phyloP scores from a whole-genome alignment of 1,140 invertebrate species.

The Triops longicaudatus region DNA sequence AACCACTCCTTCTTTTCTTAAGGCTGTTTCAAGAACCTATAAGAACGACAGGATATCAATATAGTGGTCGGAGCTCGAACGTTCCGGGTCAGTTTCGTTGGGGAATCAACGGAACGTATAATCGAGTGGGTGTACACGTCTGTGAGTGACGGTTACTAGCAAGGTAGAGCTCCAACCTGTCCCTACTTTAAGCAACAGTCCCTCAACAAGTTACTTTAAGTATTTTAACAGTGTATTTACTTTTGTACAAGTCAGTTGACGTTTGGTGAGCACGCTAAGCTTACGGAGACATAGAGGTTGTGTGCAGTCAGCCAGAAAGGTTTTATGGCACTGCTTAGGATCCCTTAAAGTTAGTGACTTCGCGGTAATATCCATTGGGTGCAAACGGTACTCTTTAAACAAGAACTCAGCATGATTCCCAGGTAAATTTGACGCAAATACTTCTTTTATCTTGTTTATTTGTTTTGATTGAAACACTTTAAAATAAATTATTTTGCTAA shows the following conservation, averaged over 20 bases:
- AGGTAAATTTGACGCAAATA: background rate
- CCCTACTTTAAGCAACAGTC: no score
- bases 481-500: no score
- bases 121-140: no score
- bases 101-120: no score
- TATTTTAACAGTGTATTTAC: background rate
- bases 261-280: background rate
- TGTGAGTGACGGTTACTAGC: no score
- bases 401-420: background rate
- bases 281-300: background rate
- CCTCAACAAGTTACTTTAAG: background rate
- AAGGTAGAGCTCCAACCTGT: no score
- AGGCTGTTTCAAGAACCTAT: background rate
- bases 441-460: background rate
- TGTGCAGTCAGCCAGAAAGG: background rate
- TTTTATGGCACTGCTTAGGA: background rate
- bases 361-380: background rate
- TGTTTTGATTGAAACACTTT: no score
- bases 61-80: background rate
- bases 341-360: background rate
- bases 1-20: constrained; percentile 8
- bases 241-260: background rate
- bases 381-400: background rate
- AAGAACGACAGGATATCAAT: background rate
- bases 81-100: constrained; percentile 1